phyloP scores from a whole-genome alignment of 2,888 invertebrate species.

The Dicranocentrus wangi region DNA sequence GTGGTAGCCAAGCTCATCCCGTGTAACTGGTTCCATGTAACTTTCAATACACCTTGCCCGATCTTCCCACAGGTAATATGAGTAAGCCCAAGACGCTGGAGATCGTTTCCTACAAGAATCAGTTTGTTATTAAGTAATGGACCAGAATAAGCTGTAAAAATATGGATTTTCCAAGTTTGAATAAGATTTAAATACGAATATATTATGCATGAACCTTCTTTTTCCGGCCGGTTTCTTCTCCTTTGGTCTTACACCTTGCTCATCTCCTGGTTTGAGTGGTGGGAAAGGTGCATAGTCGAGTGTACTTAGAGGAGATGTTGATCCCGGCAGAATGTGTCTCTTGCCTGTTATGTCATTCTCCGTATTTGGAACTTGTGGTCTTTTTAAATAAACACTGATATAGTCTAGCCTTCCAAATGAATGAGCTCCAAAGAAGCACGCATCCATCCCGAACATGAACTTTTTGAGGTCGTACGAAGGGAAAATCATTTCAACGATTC shows the following conservation, averaged over 20 bases:
- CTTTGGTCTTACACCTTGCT: no score
- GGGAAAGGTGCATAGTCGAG: conserved; percentile 38
- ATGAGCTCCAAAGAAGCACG: conserved; percentile 55
- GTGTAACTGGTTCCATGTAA: conserved; percentile 42
- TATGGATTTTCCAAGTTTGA: no score
- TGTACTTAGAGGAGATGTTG: conserved; percentile 11
- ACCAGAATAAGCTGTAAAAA: no score
- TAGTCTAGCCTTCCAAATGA: conserved; percentile 44
- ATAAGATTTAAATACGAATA: no score
- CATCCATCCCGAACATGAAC: conserved; percentile 59
- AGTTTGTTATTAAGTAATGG: no score
- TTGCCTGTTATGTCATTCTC: conserved; percentile 38
- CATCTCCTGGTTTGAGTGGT: no score
- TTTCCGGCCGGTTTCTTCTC: no score
- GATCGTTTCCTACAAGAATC: neutral
- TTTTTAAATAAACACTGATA: conserved; percentile 46
- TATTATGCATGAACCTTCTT: no score
- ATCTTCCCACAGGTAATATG: conserved; percentile 32
- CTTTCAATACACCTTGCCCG: conserved; percentile 25
- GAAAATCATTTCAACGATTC: conserved; percentile 57
- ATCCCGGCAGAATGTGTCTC: conserved; percentile 25
- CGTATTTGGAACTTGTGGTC: conserved; percentile 48
- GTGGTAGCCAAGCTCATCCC: conserved; percentile 17
- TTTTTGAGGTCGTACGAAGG: conserved; percentile 62
- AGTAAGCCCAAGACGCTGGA: neutral